Base-by-base conservation (phyloP, 2,888 invertebrate genomes). In the Molanna angustata region DNA sequence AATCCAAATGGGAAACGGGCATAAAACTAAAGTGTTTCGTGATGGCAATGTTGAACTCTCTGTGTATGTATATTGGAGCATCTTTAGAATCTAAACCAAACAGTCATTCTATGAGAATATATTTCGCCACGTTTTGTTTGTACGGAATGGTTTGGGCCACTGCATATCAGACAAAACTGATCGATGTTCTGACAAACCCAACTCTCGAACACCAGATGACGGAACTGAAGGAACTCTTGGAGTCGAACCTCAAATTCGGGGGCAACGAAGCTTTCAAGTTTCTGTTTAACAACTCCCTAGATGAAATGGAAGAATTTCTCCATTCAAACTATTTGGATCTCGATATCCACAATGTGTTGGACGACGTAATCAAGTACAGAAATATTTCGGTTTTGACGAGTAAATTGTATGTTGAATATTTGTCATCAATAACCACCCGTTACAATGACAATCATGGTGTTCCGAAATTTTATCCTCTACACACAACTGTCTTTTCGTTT, bases 401-500 rank as follows among this genome's bases (percentile, higher is more conserved):
- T 14, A 60, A 63, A 45, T 49, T 66, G 18, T 64, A 64, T 45
- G 60, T 66, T 31, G 59, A 65, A 44, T 66, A 65, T 55, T 47
- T 63, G 11, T 59, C 62, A 11, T 52, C 53, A 2, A 52, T 41
- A 4, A 55, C 59, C 1, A 60, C 60, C 22, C 61, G 60, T 32
- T 64, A 64, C 31, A 55, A 63, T n/a, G 60, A 63, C 32, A 21
- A 54, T 16, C 60, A 61, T 18, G 62, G 62, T 14, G 56, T 49
- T 3, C 61, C 62, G 1, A 45, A 62, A 19, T 57, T 66, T 16
- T 62, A 63, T 43, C 63, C 63, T 42, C 61, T 67, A 37, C 59
- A 62, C 21, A 54, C 63, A 2, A 62, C 64, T 16, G 62, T 68
- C 1, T 64, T 65, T 3, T 64, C 62, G 11, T 66, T 64, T 59